Evolutionary conservation across 2,888 invertebrate species (phyloP).

Genomic region (Frankliniella intonsa): DNA sequence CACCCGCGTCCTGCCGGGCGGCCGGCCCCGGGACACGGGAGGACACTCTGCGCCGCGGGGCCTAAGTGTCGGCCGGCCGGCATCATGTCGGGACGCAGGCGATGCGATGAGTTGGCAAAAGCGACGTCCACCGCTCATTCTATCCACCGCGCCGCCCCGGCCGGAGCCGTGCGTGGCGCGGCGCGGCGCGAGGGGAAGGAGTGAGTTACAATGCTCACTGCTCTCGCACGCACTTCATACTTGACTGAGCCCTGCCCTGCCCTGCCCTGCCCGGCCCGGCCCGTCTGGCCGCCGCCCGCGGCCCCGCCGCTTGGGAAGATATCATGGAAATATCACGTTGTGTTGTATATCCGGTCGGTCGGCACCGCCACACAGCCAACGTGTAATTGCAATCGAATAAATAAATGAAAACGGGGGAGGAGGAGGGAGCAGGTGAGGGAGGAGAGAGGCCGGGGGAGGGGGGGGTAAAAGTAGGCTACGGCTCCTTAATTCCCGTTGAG

Average conservation of each 20-base stretch:
- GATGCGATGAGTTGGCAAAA: too few species aligned
- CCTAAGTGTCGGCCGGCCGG: too few species aligned
- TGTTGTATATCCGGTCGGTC: slow-evolving; percentile 8
- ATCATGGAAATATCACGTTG: slow-evolving; percentile 25
- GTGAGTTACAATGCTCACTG: slow-evolving; percentile 22
- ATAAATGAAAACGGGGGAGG: background rate
- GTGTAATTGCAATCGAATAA: slow-evolving; percentile 17
- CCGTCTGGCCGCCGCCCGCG: background rate
- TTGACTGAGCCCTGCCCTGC: background rate
- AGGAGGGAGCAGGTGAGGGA: too few species aligned
- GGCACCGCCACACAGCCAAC: background rate
- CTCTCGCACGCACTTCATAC: slow-evolving; percentile 1
- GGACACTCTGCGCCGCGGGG: too few species aligned
- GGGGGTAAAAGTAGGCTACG: background rate
- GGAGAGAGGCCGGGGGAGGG: too few species aligned
- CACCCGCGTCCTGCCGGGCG: too few species aligned
- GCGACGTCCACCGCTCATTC: background rate
- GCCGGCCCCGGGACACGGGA: too few species aligned
- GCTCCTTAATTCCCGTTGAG: background rate
- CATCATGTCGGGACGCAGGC: too few species aligned
- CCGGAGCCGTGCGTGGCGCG: background rate
- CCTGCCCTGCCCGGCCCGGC: background rate
- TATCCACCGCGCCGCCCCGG: background rate
- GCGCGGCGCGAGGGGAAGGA: background rate
- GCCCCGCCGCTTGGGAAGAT: background rate